Base-by-base conservation (phyloP, 1,140 invertebrate species). In the Musca domestica region DNA sequence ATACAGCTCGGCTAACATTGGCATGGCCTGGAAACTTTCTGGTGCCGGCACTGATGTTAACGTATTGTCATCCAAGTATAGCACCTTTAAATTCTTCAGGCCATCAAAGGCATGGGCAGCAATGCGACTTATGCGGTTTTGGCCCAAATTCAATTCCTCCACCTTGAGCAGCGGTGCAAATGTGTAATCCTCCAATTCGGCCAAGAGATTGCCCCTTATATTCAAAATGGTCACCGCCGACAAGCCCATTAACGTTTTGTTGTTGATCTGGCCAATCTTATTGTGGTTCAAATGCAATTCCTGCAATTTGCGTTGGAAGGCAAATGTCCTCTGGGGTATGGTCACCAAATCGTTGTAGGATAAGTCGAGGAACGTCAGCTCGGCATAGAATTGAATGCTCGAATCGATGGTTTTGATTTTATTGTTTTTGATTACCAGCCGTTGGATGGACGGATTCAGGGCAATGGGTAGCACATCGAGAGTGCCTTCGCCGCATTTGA, bases 391-490 rank as follows among this genome's bases (percentile, higher is more conserved):
- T 72, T 91, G 90, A 77, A 95, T 92, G 2, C 91, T 92, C 10
- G 89, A 89, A 78, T 94, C 92, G 49, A 96, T 91, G 19, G 89
- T 91, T 79, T 93, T 93, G 73, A 96, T 94, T 72, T 89, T 89
- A 79, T 95, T 96, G 76, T 92, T 92, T 73, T 89, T 88, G 30
- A 96, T 87, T 54, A 92, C 89, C 66, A 95, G 87, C 22, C 92
- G 85, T 78, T 93, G 91, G 65, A 95, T 92, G 71, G 90, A 91
- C 3, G 95, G 95, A 82, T 96, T 96, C 49, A 96, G 84, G 1
- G 94, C 92, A 71, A 96, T 95, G 46, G 94, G 95, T 51, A 96
- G 88, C 15, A 95, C 91, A 82, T 95, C 93, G 48, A 96, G 84
- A 69, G 90, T 92, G 71, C 91, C 92, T 74, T 89, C 89, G 70